A percentile compares a stretch with the other conserved stretches of the same genome.
phyloP scores from a whole-genome alignment of 2,888 invertebrate species.

The Drosophila incognita region DNA sequence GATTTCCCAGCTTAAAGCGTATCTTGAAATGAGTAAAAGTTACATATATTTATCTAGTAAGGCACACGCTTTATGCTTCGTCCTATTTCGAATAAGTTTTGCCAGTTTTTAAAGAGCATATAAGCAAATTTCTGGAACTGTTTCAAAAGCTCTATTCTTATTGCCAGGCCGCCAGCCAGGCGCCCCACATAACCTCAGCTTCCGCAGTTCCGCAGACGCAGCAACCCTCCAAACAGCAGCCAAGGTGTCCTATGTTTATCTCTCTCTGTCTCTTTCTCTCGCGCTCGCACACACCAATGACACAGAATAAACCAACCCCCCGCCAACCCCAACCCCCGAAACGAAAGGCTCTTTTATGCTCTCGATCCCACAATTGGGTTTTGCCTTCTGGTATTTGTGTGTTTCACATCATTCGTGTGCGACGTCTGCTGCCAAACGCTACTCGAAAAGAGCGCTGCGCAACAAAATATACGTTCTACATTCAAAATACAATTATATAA shows the following conservation, averaged over 20 bases:
- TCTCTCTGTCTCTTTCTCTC: conserved; percentile 16
- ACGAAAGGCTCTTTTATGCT: conserved; percentile 44
- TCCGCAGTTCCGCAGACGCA: conserved; percentile 5
- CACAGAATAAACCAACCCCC: not conserved
- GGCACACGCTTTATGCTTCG: not conserved
- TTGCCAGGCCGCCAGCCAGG: conserved; percentile 57
- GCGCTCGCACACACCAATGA: conserved; percentile 7
- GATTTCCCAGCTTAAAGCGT: not conserved
- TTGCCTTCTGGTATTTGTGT: conserved; percentile 29
- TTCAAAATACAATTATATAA: conserved; percentile 16
- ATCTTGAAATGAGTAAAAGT: not conserved
- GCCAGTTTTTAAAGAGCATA: conserved; percentile 15
- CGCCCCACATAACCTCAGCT: conserved; percentile 34
- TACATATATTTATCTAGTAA: not conserved
- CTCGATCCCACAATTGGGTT: conserved; percentile 54
- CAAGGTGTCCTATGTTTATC: conserved; percentile 25
- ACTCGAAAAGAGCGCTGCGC: conserved; percentile 24
- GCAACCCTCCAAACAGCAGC: conserved; percentile 53
- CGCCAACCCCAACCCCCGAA: conserved; percentile 3
- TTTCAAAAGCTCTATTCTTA: not conserved
- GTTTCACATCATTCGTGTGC: conserved; percentile 57
- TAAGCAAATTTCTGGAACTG: not conserved
- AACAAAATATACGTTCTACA: not conserved
- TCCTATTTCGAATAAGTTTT: not conserved
- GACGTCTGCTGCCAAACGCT: conserved; percentile 49